Evolutionary conservation across 2,888 invertebrate species (phyloP), one percentile per base, ranked within the genome.

Genomic region (Spodoptera littoralis): DNA sequence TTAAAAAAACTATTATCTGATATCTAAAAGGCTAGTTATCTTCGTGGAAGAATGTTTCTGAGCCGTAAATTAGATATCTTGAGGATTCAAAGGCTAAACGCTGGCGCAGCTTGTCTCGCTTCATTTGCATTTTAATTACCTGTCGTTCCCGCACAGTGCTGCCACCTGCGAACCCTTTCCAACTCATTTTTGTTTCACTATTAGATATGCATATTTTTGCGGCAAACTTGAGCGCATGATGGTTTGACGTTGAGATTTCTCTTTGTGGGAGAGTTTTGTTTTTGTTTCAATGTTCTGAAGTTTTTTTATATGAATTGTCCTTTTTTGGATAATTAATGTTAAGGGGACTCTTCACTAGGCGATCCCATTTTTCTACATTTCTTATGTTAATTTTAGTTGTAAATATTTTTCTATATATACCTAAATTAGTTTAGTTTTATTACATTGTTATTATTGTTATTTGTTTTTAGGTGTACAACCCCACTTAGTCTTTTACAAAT

Each of bases 71-170:
- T 77, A 65, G 78, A 73, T 75, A 73, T 73, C 77, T 61, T 57
- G 49, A 66, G 62, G 76, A 71, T 73, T 64, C 70, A 77, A 71
- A 70, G 65, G 73, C 70, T 77, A 77, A 79, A 70, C 75, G 76
- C 67, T 62, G 52, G 64, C 71, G 59, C 56, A 60, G 71, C 65
- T 81, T 80, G 80, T 83, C 83, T 75, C 83, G 83, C 80, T 84
- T 92, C 88, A 92, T 93, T 93, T 90, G 86, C 93, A 93, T 93
- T 90, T 92, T 93, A 93, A 94, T 94, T 91, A 93, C 86, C 90
- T 92, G 92, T 88, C 88, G 79, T 67, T 82, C 80, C 83, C 79
- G 76, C 63, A 54, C 71, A 64, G 60, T 58, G 69, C 59, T 66
- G 76, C 75, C 88, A 88, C 86, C 88, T 90, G 88, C 79, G 82